Evolutionary conservation across 2,888 invertebrate genomes (phyloP).

Genomic region (Abrostola triplasia): DNA sequence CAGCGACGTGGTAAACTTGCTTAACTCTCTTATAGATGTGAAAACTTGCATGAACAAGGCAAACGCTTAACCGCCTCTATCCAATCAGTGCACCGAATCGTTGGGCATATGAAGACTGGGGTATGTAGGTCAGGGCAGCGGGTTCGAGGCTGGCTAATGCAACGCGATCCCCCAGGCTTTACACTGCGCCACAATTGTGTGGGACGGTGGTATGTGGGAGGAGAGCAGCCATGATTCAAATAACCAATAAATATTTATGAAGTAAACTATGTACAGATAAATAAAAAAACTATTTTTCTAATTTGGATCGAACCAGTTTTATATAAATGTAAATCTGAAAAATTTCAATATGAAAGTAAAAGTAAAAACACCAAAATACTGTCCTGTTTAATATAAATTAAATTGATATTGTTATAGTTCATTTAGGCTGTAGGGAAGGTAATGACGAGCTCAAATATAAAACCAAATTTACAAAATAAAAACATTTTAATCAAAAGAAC

Average conservation of each 20-base stretch:
- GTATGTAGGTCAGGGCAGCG: slow-evolving; percentile 54
- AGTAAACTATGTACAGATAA: no score
- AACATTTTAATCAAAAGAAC: no score
- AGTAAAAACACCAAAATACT: no score
- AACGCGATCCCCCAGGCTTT: slow-evolving; percentile 53
- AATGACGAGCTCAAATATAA: no score
- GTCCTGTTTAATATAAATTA: no score
- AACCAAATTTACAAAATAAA: no score
- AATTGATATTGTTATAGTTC: no score
- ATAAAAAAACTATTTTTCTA: no score
- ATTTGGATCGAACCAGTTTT: no score
- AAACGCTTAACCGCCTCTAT: slow-evolving; percentile 24
- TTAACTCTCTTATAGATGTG: slow-evolving; percentile 24
- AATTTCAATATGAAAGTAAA: no score
- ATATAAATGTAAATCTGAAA: no score
- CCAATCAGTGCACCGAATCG: slow-evolving; percentile 47
- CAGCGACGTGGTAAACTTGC: slow-evolving; percentile 18
- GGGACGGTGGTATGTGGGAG: slow-evolving; percentile 17
- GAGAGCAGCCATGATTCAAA: slow-evolving; percentile 1
- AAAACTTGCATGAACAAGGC: slow-evolving; percentile 27
- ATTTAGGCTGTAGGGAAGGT: no score
- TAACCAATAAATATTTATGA: background rate
- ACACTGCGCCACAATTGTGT: slow-evolving; percentile 45
- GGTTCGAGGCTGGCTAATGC: slow-evolving; percentile 56
- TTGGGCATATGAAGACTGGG: slow-evolving; percentile 43